A percentile compares a stretch with the other conserved stretches of the same genome.
Conservation (phyloP, 2,113 vertebrate species). For the Hemibagrus wyckioides region DNA sequence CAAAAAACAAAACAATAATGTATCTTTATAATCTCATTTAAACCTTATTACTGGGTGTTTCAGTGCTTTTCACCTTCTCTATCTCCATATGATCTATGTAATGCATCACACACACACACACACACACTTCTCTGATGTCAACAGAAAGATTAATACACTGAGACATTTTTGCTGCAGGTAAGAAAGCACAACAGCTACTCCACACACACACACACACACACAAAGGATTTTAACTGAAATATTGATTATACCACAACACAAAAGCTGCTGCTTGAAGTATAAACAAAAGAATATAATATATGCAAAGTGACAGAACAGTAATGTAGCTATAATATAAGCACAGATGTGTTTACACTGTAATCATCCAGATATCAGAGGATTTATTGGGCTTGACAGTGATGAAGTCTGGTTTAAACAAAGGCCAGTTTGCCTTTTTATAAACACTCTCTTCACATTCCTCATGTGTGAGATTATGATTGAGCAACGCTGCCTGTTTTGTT, state of each 20-base stretch:
- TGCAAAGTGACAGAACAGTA: neutral
- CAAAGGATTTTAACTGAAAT: neutral
- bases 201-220: neutral
- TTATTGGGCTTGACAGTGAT: neutral
- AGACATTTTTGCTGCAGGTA: conserved; percentile 37
- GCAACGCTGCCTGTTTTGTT: conserved; percentile 22
- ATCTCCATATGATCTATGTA: conserved; percentile 15
- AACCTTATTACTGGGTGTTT: neutral
- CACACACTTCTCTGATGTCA: conserved; percentile 16
- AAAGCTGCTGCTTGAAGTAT: neutral
- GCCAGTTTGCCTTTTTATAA: neutral
- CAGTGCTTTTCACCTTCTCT: neutral
- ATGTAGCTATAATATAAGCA: neutral
- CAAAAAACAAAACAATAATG: neutral
- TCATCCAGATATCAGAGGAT: neutral
- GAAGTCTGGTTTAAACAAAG: conserved; percentile 31
- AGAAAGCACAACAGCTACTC: neutral
- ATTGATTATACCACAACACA: neutral
- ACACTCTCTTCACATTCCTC: neutral
- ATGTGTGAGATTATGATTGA: conserved; percentile 40
- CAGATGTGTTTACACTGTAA: conserved; percentile 1
- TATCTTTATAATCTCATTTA: neutral
- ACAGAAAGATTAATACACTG: conserved; percentile 17
- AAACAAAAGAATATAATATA: neutral
- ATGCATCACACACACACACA: conserved; percentile 14